A percentile compares a stretch with the other conserved stretches of the same genome.
Conservation (phyloP, 2,797 vertebrate genomes). For the Coccyzus lansbergi region DNA sequence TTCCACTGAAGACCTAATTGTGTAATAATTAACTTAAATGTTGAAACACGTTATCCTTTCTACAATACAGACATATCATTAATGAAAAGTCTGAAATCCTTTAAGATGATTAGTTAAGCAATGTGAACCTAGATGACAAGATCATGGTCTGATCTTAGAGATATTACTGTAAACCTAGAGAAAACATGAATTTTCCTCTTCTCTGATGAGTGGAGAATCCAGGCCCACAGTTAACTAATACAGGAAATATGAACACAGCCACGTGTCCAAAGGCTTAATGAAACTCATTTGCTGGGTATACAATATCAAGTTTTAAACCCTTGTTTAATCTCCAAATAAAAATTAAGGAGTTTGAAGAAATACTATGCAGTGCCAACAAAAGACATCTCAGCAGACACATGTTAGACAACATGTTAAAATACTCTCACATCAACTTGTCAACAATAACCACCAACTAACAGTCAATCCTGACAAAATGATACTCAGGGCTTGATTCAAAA, state of each 20-base stretch:
- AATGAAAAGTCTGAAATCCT: not conserved
- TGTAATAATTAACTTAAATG: not conserved
- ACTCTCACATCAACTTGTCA: not conserved
- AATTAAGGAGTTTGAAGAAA: not conserved
- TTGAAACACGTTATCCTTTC: not conserved
- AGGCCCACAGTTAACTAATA: not conserved
- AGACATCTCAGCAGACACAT: not conserved
- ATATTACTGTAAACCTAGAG: not conserved
- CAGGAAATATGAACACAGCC: not conserved
- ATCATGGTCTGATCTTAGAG: not conserved
- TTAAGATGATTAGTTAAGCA: not conserved
- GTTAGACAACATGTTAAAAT: not conserved
- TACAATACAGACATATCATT: not conserved
- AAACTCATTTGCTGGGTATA: not conserved
- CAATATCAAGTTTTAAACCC: not conserved
- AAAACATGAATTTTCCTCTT: not conserved
- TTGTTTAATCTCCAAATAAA: not conserved
- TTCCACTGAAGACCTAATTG: not conserved
- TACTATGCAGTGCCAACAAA: not conserved
- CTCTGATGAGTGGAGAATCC: not conserved
- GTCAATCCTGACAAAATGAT: constrained; percentile 1
- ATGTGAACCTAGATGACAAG: not conserved
- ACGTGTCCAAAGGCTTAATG: not conserved
- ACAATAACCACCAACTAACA: not conserved
- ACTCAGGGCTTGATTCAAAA: not conserved